These are phyloP conservation scores for Malurus cyaneus DNA, from an alignment of 2,113 vertebrate genomes.

Conservation along the genomic window DNA sequence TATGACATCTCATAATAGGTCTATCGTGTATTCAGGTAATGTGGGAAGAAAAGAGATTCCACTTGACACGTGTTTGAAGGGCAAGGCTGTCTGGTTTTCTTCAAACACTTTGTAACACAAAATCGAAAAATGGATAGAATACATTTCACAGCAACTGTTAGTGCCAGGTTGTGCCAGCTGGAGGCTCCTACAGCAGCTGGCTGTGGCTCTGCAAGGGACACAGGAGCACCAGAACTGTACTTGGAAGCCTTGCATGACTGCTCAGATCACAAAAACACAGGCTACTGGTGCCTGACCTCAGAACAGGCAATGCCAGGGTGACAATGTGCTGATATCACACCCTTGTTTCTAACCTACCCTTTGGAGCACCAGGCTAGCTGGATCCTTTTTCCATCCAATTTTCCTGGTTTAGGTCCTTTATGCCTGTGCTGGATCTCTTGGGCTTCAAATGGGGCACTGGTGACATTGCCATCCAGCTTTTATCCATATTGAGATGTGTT, in stretches of 20 bases:
- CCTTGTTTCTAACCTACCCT: not conserved
- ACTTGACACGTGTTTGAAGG: not conserved
- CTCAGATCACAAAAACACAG: not conserved
- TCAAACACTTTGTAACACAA: not conserved
- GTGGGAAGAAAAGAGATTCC: not conserved
- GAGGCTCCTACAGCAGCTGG: not conserved
- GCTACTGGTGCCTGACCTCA: not conserved
- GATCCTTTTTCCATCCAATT: not conserved
- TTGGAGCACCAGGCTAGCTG: not conserved
- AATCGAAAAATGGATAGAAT: not conserved
- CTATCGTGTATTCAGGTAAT: not conserved
- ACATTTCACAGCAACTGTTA: accelerated
- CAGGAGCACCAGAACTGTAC: too few relatives aligned
- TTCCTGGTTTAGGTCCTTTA: not conserved
- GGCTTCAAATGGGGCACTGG: not conserved
- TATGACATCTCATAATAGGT: not conserved
- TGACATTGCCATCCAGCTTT: not conserved
- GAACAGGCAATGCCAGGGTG: not conserved
- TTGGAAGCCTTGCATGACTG: not conserved
- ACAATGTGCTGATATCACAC: accelerated
- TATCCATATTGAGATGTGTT: not conserved
- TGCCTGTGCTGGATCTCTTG: not conserved
- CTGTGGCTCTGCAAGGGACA: not conserved
- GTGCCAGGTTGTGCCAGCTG: not conserved
- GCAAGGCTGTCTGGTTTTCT: not conserved